Percentiles rank a stretch among this genome's conserved stretches.
Conservation (phyloP, 2,113 vertebrate species). For the Rhinogobius similis region DNA sequence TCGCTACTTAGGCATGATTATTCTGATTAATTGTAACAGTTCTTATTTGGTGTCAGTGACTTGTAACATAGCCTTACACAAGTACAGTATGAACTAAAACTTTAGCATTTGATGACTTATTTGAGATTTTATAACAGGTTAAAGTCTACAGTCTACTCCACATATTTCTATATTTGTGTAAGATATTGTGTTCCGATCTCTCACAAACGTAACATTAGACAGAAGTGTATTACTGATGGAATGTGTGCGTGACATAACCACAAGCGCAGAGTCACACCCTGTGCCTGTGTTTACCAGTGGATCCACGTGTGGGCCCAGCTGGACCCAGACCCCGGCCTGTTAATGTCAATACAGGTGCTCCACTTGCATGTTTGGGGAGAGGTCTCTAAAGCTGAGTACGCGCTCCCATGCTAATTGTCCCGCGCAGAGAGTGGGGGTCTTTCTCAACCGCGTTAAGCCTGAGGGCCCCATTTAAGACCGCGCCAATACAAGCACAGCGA, state of each 20-base stretch:
- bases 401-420: conserved; percentile 61
- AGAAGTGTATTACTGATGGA: conserved; percentile 5
- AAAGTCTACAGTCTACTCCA: too few species aligned
- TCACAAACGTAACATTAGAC: background rate
- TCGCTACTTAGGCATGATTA: too few species aligned
- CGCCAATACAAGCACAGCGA: conserved; percentile 45
- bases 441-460: conserved; percentile 49
- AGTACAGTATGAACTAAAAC: too few species aligned
- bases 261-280: conserved; percentile 17
- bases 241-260: conserved; percentile 13
- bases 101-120: too few species aligned
- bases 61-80: too few species aligned
- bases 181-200: too few species aligned
- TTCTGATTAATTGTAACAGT: too few species aligned
- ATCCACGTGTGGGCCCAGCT: conserved; percentile 18
- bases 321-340: conserved; percentile 51
- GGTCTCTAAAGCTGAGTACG: conserved; percentile 58
- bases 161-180: too few species aligned
- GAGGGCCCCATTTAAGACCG: conserved; percentile 44
- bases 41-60: background rate
- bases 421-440: conserved; percentile 51
- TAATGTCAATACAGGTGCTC: conserved; percentile 75
- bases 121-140: too few species aligned
- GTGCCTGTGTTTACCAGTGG: conserved; percentile 41
- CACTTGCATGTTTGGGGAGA: conserved; percentile 50